Conservation (phyloP, 2,888 invertebrate species). For the Acanthoscelides obtectus region DNA sequence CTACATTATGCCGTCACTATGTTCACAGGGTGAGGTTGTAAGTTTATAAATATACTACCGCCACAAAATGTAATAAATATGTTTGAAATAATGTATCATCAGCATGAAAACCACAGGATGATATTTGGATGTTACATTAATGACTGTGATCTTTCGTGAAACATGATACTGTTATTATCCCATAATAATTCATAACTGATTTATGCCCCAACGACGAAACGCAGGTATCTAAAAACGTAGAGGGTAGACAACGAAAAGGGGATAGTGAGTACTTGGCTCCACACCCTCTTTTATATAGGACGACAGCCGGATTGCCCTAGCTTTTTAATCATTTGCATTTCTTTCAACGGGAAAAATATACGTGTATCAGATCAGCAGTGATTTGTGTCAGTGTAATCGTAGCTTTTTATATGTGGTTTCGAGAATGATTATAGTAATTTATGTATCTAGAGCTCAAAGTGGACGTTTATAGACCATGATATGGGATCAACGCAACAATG, state of each 20-base stretch:
- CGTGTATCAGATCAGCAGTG: neutral
- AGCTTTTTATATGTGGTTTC: neutral
- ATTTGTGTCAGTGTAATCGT: neutral
- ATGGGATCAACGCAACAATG: no score
- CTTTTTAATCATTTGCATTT: neutral
- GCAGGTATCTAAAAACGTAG: neutral
- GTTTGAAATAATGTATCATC: no score
- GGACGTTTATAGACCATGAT: no score
- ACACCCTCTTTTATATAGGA: neutral
- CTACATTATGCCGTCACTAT: no score
- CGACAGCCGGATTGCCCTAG: neutral
- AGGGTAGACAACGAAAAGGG: neutral
- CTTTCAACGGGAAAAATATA: neutral
- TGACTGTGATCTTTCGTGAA: neutral
- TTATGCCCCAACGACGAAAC: neutral
- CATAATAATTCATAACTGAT: neutral
- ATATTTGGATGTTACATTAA: no score
- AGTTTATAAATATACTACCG: no score
- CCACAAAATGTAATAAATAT: no score
- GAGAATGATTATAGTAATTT: no score
- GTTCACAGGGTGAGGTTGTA: no score
- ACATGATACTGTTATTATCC: neutral
- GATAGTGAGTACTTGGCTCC: neutral
- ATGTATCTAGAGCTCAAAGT: no score
- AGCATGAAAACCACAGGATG: no score